Base-by-base conservation (phyloP, 37 sponge, comb jelly and placozoan genomes). In the Geodia barretti region DNA sequence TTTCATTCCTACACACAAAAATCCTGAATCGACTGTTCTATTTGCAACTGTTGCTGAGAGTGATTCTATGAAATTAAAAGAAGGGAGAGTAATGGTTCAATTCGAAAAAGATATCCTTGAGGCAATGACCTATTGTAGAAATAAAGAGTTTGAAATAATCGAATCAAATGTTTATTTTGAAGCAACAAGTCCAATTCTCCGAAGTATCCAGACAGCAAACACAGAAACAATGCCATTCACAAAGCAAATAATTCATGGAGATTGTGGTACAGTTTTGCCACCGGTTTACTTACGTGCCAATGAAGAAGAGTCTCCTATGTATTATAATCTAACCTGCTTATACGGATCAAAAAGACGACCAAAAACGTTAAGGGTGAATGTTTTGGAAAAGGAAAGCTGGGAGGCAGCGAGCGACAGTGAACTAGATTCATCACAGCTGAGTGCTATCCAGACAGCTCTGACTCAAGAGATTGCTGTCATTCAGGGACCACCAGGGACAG, bases 121-220 rank as follows among this genome's bases (percentile, higher is more conserved):
- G 7, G 54, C 54, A 23, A 29, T 25, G 28, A 29, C 32, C 17
- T 17, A 29, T 17, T 31, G 32, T 25, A 69, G 68, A 43, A 1
- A 2, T 2, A 38, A 83, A 24, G 54, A 36, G 31, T 96, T 83
- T 63, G 62, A 70, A 1, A 87, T 96, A 70, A 86, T 88, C 20
- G 97, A 97, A 65, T 97, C 97, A 31, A 40, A 68, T n/a, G 94
- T 92, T 1, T 93, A 89, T 81, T 97, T 80, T 83, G 95, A 97
- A 79, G 94, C 97, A n/a, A 87, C 79, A 65, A 86, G 80, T 2
- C 97, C 90, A 33, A 86, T 93, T 4, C 73, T 97, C 2, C 36
- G 33, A 23, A 86, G 89, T 29, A 61, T 97, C 7, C 92, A 93
- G 54, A 78, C 58, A 29, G 87, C 88, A 32, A 91, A 91, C 40